Percentiles rank a stretch among this genome's conserved stretches.
Conservation (phyloP, 2,797 vertebrate species). For the Vultur gryphus region DNA sequence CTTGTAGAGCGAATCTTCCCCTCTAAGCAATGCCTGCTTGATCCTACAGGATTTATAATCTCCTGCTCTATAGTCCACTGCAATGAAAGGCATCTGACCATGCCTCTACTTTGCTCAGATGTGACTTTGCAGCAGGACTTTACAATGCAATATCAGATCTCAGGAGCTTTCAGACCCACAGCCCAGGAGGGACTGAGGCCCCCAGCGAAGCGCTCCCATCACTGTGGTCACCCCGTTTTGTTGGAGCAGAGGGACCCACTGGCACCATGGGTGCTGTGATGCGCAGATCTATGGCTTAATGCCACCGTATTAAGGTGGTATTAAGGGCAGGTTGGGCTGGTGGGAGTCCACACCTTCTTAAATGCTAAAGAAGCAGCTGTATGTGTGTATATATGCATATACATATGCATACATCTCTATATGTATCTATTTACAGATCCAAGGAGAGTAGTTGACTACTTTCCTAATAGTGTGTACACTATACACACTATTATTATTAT, state of each 20-base stretch:
- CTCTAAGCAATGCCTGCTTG: background rate
- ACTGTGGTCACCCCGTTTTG: fast-evolving
- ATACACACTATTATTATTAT: background rate
- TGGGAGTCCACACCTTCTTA: background rate
- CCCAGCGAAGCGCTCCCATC: fast-evolving
- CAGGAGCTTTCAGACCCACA: background rate
- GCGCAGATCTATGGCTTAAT: background rate
- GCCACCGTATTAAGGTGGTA: too few species aligned
- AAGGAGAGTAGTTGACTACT: background rate
- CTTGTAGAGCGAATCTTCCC: background rate
- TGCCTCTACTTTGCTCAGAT: background rate
- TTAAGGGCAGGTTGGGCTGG: background rate
- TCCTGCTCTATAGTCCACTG: background rate
- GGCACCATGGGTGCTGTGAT: background rate
- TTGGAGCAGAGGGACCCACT: background rate
- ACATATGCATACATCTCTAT: background rate
- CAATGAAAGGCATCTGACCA: background rate
- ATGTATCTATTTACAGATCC: background rate
- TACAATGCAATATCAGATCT: background rate
- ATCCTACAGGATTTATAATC: background rate
- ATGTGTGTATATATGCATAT: background rate
- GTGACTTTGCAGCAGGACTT: background rate
- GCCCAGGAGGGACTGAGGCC: background rate
- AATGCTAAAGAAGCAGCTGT: background rate
- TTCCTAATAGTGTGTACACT: background rate